Evolutionary conservation across 2,888 invertebrate genomes (phyloP), one percentile per base, ranked within the genome.

Genomic region (Luperina testacea): DNA sequence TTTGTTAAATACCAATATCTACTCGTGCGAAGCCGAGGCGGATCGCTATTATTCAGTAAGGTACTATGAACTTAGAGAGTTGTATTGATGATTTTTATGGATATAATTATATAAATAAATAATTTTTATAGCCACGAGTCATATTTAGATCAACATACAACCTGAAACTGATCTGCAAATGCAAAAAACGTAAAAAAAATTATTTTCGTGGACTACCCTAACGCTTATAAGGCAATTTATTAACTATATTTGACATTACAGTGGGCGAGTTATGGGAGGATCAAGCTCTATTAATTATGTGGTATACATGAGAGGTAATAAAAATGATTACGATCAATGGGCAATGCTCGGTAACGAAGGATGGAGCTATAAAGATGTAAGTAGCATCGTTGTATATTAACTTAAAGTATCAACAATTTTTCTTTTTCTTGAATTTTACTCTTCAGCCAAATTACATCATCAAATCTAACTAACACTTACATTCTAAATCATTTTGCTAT

Each of bases 221-320:
- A 24, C 57, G n/a, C n/a, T 59, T 59, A n/a, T 59, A 59, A 13
- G 15, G 45, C 15, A n/a, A 72, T 61, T 13, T 63, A 53, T 32
- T 77, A 72, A 80, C 8, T 3, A 61, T 74, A 51, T 77, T 87
- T 84, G 72, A 80, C 70, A 80, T 94, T 94, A 63, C 95, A 97
- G 97, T 77, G 97, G 97, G 7, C 97, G 97, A 91, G 97, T 98
- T 4, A 97, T 98, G 97, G 98, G 98, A 27, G 98, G 98, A 6
- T 97, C 97, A 4, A 98, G 98, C 85, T 94, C 97, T 64, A 96
- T 97, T 68, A 98, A 98, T 92, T 97, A 97, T 92, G 96, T 98
- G 95, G 97, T 97, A 53, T 98, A 97, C 91, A 97, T 97, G 91
- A 93, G 97, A 92, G 97, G 97, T 63, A 97, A 97, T 89, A 97